Evolutionary conservation across 2,797 vertebrate genomes (phyloP).

Genomic region (Muraenolepis orangiensis): DNA sequence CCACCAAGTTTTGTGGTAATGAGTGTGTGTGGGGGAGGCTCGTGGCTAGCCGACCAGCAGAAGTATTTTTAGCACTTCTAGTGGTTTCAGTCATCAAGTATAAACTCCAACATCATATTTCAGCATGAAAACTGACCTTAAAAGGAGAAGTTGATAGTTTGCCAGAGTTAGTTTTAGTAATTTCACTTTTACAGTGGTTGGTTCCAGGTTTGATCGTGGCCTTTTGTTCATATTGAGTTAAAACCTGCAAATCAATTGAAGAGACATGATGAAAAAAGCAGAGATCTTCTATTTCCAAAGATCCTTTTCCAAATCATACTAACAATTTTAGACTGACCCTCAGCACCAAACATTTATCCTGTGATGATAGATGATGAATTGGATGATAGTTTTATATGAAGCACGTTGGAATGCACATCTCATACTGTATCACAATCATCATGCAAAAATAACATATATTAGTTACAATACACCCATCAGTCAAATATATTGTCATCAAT

Average conservation of each 20-base stretch:
- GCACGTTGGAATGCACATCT: neutral
- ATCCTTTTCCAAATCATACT: neutral
- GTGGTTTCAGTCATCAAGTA: conserved; percentile 73
- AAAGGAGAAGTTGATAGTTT: conserved; percentile 59
- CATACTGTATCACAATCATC: neutral
- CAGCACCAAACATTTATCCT: neutral
- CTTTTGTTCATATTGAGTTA: conserved; percentile 40
- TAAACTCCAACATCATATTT: conserved; percentile 67
- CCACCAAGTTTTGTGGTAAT: conserved; percentile 76
- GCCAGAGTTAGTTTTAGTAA: conserved; percentile 56
- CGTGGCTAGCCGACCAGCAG: conserved; percentile 72
- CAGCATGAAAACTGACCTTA: conserved; percentile 63
- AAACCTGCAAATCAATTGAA: conserved; percentile 41
- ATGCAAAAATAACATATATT: neutral
- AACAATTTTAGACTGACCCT: neutral
- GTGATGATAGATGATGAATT: neutral
- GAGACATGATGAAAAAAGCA: neutral
- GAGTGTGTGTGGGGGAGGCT: conserved; percentile 72
- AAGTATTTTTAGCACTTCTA: conserved; percentile 77
- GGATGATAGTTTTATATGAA: neutral
- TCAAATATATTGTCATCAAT: too few species aligned
- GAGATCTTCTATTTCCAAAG: neutral
- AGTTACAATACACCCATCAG: neutral
- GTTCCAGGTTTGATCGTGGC: conserved; percentile 36
- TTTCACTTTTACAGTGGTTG: conserved; percentile 42